phyloP scores from a whole-genome alignment of 2,113 vertebrate species.

The Miniopterus natalensis region DNA sequence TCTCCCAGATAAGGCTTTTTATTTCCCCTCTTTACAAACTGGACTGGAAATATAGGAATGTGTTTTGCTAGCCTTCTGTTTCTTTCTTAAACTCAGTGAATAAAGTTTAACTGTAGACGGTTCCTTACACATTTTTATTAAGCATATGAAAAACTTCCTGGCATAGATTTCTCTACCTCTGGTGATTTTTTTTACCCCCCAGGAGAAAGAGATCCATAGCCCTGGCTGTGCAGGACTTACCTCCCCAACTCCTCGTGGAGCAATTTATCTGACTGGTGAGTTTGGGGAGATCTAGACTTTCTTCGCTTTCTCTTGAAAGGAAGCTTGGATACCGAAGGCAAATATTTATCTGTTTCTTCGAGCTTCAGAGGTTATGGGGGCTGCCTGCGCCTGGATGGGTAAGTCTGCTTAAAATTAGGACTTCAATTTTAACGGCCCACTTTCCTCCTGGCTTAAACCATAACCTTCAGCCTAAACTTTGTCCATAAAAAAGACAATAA shows the following conservation, averaged over 20 bases:
- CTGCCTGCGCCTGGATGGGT: background rate
- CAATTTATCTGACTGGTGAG: background rate
- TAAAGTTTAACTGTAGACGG: background rate
- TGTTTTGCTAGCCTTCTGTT: background rate
- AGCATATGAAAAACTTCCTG: background rate
- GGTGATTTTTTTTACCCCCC: background rate
- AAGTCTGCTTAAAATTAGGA: background rate
- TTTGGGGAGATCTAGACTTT: background rate
- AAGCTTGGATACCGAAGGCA: background rate
- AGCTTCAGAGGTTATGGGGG: background rate
- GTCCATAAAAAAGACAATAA: background rate
- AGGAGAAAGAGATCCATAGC: background rate
- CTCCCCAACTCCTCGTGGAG: background rate
- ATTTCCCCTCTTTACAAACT: background rate
- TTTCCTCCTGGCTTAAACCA: background rate
- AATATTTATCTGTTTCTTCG: background rate
- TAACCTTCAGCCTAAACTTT: background rate
- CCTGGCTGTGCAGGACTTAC: background rate
- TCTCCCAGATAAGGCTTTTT: background rate
- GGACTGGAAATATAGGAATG: background rate
- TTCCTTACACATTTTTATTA: background rate
- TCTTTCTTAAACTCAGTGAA: slow-evolving; percentile 26
- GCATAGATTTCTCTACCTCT: background rate
- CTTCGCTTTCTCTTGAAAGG: background rate
- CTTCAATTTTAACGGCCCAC: background rate